Evolutionary conservation across 2,888 invertebrate species (phyloP).

Genomic region (Eupithecia subfuscata): DNA sequence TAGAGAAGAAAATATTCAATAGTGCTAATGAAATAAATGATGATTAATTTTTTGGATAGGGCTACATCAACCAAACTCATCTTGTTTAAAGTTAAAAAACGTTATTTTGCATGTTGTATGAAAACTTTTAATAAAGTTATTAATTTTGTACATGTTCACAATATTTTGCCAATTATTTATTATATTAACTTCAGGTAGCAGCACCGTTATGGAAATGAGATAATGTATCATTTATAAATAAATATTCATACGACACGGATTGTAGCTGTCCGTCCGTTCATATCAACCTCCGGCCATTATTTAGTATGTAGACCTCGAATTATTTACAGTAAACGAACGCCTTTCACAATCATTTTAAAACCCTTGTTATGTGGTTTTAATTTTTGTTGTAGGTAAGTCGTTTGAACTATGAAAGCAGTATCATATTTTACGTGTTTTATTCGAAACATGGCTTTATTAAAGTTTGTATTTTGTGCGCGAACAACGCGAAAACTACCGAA

Average conservation of each 20-base stretch:
- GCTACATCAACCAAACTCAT: neutral
- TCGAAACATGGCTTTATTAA: neutral
- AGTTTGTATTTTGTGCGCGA: too few relatives aligned
- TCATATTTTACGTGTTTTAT: neutral
- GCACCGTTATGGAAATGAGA: constrained; percentile 48
- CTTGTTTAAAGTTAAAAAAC: neutral
- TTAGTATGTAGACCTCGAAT: neutral
- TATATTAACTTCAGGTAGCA: neutral
- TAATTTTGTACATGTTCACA: neutral
- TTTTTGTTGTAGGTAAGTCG: neutral
- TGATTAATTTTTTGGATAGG: neutral
- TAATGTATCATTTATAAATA: constrained; percentile 67
- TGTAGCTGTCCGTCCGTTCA: constrained; percentile 49
- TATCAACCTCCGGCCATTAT: constrained; percentile 16
- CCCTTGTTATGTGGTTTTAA: neutral
- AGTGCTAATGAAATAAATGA: neutral
- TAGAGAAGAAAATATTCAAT: neutral
- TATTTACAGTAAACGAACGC: neutral
- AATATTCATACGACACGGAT: constrained; percentile 61
- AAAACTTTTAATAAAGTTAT: neutral
- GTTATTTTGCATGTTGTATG: neutral
- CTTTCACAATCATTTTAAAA: neutral
- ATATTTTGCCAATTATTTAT: neutral
- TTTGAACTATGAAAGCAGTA: neutral
- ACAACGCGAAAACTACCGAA: too few relatives aligned